phyloP scores from a whole-genome alignment of 2,888 invertebrate genomes.

The Aplocera efformata region DNA sequence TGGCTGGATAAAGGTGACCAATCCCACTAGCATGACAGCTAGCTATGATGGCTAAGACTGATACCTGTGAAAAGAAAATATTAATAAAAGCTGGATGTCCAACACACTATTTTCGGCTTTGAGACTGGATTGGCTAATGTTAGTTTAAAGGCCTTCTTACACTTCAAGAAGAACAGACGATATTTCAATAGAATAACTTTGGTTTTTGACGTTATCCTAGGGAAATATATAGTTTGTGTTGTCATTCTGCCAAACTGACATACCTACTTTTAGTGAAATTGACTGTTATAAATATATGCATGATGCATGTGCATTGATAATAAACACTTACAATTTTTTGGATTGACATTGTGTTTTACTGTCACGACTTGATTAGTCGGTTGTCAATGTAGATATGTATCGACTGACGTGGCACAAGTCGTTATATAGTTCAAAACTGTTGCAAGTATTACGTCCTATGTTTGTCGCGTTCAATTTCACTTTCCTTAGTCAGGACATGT shows the following conservation, averaged over 20 bases:
- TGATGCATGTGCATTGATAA: neutral
- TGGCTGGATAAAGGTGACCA: conserved; percentile 55
- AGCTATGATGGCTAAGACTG: conserved; percentile 56
- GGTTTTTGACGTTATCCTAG: no score
- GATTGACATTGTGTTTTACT: conserved; percentile 53
- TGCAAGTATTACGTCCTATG: conserved; percentile 71
- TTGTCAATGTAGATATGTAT: conserved; percentile 60
- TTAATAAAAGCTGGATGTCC: no score
- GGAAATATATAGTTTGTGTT: no score
- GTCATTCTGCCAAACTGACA: no score
- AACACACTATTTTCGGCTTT: conserved; percentile 4
- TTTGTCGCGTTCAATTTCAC: conserved; percentile 65
- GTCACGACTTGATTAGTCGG: conserved; percentile 62
- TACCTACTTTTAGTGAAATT: no score
- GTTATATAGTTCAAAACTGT: conserved; percentile 77
- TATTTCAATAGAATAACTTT: no score
- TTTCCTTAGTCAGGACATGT: conserved; percentile 72
- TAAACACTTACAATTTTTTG: conserved; percentile 65
- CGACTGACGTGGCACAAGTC: conserved; percentile 59
- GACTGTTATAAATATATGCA: no score
- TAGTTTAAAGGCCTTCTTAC: no score
- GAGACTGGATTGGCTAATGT: conserved; percentile 2
- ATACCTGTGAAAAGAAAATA: conserved; percentile 44
- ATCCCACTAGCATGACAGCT: conserved; percentile 68
- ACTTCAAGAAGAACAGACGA: no score